These are phyloP conservation scores for Acanthococcus lagerstroemiae DNA, from an alignment of 2,888 invertebrate genomes.

Conservation along the genomic window DNA sequence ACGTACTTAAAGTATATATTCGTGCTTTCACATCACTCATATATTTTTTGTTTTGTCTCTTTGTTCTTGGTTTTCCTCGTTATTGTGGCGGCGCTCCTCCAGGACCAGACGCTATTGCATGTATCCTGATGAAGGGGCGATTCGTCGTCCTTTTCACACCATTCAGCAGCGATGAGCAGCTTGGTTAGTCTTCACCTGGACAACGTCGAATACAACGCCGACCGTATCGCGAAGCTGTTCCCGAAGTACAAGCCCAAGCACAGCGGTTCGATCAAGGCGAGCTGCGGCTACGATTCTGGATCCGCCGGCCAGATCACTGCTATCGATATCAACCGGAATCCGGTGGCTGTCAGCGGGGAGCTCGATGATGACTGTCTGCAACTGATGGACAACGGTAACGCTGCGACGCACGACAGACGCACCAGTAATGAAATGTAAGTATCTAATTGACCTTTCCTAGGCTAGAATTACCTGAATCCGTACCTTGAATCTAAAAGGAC, in stretches of 20 bases:
- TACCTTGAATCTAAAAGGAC: too few species aligned
- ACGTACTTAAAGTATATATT: too few species aligned
- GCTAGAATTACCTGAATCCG: too few species aligned
- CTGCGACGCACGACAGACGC: constrained; percentile 14
- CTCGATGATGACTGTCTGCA: constrained; percentile 15
- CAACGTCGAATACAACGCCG: constrained; percentile 28
- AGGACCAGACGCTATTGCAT: constrained; percentile 7
- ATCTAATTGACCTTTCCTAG: too few species aligned
- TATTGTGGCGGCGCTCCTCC: too few species aligned
- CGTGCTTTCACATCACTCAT: too few species aligned
- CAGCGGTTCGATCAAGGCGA: neutral
- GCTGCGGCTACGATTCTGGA: neutral
- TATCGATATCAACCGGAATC: constrained; percentile 27
- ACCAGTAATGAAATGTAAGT: constrained; percentile 19
- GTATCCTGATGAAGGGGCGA: constrained; percentile 27
- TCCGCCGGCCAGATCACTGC: constrained; percentile 7
- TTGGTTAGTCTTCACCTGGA: constrained; percentile 29
- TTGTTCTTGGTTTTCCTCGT: too few species aligned
- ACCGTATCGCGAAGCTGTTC: constrained; percentile 25
- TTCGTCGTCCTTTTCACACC: constrained; percentile 17
- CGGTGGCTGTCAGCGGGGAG: constrained; percentile 8
- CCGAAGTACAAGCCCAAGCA: constrained; percentile 27
- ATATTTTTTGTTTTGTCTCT: too few species aligned
- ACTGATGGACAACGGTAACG: constrained; percentile 26
- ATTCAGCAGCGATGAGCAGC: constrained; percentile 29